A percentile compares a stretch with the other conserved stretches of the same genome.
phyloP scores from a whole-genome alignment of 35 echinoderm and acorn worm species.

The Hemicentrotus pulcherrimus region DNA sequence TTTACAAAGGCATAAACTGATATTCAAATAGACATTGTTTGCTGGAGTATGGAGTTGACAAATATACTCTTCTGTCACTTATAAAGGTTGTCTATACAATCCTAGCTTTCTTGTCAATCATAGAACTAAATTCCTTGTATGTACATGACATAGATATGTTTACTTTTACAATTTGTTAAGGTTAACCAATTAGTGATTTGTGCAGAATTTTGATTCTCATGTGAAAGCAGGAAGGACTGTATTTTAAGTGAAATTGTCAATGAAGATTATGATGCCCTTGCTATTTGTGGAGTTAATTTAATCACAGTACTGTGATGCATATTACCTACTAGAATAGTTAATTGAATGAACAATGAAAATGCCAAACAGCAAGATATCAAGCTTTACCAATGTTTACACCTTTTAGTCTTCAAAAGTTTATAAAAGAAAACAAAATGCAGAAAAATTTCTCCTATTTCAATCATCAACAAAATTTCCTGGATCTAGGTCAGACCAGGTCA shows the following conservation, averaged over 20 bases:
- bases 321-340: no score
- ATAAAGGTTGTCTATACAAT: not conserved
- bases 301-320: no score
- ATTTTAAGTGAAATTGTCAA: not conserved
- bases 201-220: not conserved
- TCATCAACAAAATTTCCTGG: not conserved
- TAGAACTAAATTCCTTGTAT: not conserved
- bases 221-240: not conserved
- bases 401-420: no score
- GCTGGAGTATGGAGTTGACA: not conserved
- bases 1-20: not conserved
- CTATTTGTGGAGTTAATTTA: not conserved
- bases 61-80: not conserved
- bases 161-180: not conserved
- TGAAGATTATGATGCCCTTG: not conserved
- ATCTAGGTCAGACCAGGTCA: not conserved
- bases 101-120: not conserved
- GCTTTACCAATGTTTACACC: not conserved
- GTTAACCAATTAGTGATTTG: not conserved
- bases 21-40: conserved; percentile 13
- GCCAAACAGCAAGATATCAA: no score
- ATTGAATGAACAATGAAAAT: no score
- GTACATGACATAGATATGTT: not conserved
- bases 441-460: not conserved
- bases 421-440: not conserved